Evolutionary conservation across 2,113 vertebrate genomes (phyloP), one percentile per base, ranked within the genome.

Genomic region (Pteropus alecto): DNA sequence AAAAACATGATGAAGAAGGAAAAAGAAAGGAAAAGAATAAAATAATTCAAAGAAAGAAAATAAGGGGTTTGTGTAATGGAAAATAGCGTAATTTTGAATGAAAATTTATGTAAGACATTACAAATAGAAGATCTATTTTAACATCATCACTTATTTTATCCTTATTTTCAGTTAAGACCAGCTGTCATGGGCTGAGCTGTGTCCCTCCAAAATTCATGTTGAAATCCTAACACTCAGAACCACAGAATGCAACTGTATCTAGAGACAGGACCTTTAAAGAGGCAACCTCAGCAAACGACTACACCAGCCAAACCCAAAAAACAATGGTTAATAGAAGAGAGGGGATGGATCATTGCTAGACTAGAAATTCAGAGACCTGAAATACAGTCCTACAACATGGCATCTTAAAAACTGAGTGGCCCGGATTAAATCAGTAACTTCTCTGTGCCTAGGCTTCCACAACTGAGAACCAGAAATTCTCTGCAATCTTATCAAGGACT

Each of bases 401-500:
- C 26, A 48, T 90, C 14, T 35, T 81, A 92, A 77, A 92, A 82
- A 18, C n/a, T 28, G 13, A 85, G n/a, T 4, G 76, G n/a, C 24
- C 43, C 38, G 58, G 28, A 70, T 35, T 81, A 95, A 56, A 58
- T 22, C 18, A 56, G 22, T 38, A 51, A 60, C 24, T 68, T 87
- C 46, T 63, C 81, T 74, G 33, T n/a, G 38, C 33, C 51, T 81
- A 46, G 21, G 18, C 43, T 77, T 87, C 46, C 43, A 46, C 10
- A 85, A 60, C 6, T 81, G 48, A 74, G 92, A 95, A 74, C 46
- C 5, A 67, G 24, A 38, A 67, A 30, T 43, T 68, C 35, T 88
- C 21, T 83, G 24, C 93, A 95, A 74, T 89, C 21, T 79, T 73
- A 95, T 19, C 41, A 95, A 95, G 28, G 22, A 81, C n/a, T 56